Base-by-base conservation (phyloP, 2,888 invertebrate genomes). In the Altica lythri region DNA sequence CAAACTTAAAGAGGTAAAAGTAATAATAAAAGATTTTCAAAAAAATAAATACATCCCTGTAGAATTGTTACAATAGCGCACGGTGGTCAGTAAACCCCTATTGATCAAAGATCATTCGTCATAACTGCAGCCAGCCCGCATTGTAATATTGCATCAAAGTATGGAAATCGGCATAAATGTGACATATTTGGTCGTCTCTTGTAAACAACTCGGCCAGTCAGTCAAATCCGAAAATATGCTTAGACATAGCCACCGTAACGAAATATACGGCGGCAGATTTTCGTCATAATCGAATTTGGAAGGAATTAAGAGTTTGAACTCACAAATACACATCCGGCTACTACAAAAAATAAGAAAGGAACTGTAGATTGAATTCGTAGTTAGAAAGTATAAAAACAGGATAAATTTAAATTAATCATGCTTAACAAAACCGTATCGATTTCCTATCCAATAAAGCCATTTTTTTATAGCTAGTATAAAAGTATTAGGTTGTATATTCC, bases 141-240 rank as follows among this genome's bases (percentile, higher is more conserved):
- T 73, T 74, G 74, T 75, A 62, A 68, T 64, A 63, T 71, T 69
- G 68, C 69, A 66, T 61, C 66, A 68, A 63, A 68, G 70, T 70
- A 71, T 71, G 72, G 70, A 72, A 74, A 73, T 74, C 73, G 71
- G 72, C 70, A 72, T 71, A 74, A 74, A 75, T 72, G 71, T 72
- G 74, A 73, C 74, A 71, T 70, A 61, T 66, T 58, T 62, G 64
- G 64, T 61, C 64, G 64, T 65, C 61, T 62, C 61, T 66, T 53
- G 72, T 72, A 74, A 74, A 73, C 73, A 74, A 71, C 68, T 69
- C 68, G 59, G 59, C 68, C 46, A 46, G 25, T 25, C 67, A 58
- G 62, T 60, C 53, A 55, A 25, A 60, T 57, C 34, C 35, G 53
- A 57, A 55, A 60, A 59, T 57, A 47, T 51, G 62, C 60, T 62